Conservation (phyloP, 2,113 vertebrate genomes). For the Lycaon pictus region DNA sequence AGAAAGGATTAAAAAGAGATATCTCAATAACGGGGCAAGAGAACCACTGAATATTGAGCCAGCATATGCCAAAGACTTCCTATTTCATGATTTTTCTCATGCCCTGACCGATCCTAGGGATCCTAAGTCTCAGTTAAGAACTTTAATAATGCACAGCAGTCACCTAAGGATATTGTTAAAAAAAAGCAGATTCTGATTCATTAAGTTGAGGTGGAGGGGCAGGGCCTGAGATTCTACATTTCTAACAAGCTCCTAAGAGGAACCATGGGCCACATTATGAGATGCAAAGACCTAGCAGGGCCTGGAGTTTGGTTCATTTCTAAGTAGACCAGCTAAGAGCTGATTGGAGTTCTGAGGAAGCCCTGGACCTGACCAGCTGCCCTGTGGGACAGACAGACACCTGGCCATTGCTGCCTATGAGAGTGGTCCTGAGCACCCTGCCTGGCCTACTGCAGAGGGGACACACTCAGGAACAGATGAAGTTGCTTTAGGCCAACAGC, state of each 20-base stretch:
- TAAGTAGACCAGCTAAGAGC: background rate
- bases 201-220: background rate
- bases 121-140: background rate
- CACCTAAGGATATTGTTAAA: background rate
- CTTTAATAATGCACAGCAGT: background rate
- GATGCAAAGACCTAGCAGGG: background rate
- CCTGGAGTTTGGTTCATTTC: background rate
- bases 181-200: slow-evolving; percentile 1
- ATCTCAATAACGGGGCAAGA: background rate
- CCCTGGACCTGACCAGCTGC: background rate
- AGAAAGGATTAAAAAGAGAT: background rate
- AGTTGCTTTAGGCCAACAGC: background rate
- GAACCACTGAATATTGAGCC: background rate
- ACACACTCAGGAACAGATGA: background rate
- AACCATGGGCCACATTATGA: background rate
- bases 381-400: background rate
- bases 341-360: background rate
- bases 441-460: background rate
- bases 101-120: background rate
- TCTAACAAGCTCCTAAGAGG: background rate
- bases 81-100: background rate
- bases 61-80: background rate
- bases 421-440: background rate
- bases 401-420: background rate
- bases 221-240: background rate